Conservation (phyloP, 2,113 vertebrate species). For the Calyptommatus sinebrachiatus region DNA sequence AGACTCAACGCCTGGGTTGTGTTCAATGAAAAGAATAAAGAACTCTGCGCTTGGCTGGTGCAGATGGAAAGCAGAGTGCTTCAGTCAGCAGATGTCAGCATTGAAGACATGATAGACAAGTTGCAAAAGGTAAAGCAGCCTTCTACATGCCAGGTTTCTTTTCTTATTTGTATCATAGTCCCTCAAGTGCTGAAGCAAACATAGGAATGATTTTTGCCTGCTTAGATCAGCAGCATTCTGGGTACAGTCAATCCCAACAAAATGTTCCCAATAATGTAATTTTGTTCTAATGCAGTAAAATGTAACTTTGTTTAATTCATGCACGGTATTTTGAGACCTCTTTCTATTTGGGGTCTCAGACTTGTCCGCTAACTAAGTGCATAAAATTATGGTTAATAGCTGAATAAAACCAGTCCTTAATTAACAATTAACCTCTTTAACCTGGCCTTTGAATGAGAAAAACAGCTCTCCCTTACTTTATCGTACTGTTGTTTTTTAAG, state of each 20-base stretch:
- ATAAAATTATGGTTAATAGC: no score
- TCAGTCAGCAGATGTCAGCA: constrained; percentile 84
- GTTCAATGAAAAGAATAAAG: constrained; percentile 92
- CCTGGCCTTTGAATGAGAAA: no score
- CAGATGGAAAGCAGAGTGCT: constrained; percentile 92
- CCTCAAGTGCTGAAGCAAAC: background rate
- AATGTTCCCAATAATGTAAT: no score
- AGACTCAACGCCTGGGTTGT: constrained; percentile 88
- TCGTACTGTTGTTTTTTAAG: no score
- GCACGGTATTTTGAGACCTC: no score
- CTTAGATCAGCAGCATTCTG: background rate
- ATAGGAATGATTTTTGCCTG: no score
- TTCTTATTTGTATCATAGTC: background rate
- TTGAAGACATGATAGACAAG: constrained; percentile 96
- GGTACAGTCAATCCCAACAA: background rate
- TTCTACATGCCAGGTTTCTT: background rate
- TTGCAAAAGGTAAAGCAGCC: constrained; percentile 85
- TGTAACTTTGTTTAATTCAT: no score
- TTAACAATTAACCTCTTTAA: background rate
- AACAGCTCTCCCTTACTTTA: no score
- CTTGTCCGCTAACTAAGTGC: no score
- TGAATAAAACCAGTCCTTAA: no score
- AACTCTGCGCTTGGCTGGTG: constrained; percentile 90
- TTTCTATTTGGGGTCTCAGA: no score
- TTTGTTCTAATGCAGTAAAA: no score